phyloP scores from a whole-genome alignment of 2,888 invertebrate species.

The Clanis bilineata region DNA sequence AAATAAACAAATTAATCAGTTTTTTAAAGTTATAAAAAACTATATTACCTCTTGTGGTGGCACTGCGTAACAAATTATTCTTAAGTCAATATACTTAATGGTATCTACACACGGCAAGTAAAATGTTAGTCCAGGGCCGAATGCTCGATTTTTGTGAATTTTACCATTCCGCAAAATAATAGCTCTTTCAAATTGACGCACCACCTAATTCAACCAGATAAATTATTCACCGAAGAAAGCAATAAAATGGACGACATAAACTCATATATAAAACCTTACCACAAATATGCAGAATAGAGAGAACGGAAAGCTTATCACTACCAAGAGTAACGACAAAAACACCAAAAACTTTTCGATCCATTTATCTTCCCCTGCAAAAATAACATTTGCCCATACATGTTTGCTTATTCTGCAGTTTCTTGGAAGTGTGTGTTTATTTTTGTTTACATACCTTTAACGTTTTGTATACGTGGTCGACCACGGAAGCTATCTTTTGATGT shows the following conservation, averaged over 20 bases:
- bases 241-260: too few relatives aligned
- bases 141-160: constrained; percentile 83
- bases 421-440: background rate
- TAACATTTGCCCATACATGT: background rate
- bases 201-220: constrained; percentile 68
- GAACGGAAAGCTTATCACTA: constrained; percentile 48
- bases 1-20: too few relatives aligned
- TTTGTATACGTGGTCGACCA: constrained; percentile 4
- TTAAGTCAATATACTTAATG: constrained; percentile 91
- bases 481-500: constrained; percentile 14
- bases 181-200: constrained; percentile 90
- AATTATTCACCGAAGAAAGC: background rate
- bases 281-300: constrained; percentile 47
- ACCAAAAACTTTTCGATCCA: constrained; percentile 44
- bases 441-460: constrained; percentile 7
- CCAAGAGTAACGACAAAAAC: constrained; percentile 40
- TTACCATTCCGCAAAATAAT: constrained; percentile 93
- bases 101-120: constrained; percentile 94
- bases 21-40: background rate
- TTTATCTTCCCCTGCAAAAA: constrained; percentile 38
- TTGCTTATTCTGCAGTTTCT: background rate
- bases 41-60: constrained; percentile 92
- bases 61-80: constrained; percentile 95
- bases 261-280: constrained; percentile 48
- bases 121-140: constrained; percentile 92